Evolutionary conservation across 2,113 vertebrate genomes (phyloP).

Genomic region (Nestor notabilis): DNA sequence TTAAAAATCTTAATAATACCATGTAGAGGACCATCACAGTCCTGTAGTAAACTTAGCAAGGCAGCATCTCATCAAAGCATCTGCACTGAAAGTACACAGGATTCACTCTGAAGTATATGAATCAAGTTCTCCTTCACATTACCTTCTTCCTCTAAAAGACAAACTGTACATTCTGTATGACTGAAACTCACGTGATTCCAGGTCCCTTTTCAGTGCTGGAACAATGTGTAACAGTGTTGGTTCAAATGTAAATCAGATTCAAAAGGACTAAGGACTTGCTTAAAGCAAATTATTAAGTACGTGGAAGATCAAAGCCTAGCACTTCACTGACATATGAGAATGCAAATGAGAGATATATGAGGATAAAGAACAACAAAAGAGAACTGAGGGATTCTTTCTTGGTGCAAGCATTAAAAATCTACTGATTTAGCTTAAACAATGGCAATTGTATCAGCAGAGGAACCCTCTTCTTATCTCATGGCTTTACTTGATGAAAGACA

Average conservation of each 20-base stretch:
- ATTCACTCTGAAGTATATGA: neutral
- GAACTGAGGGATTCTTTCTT: neutral
- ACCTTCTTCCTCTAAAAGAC: neutral
- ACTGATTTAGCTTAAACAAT: neutral
- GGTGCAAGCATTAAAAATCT: neutral
- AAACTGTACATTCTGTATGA: neutral
- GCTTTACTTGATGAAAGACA: neutral
- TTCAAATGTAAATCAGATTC: constrained; percentile 2
- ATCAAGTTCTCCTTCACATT: neutral
- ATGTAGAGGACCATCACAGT: neutral
- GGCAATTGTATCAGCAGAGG: neutral
- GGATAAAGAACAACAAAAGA: constrained; percentile 15
- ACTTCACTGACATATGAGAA: neutral
- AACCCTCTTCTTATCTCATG: neutral
- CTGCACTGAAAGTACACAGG: neutral
- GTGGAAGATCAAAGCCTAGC: neutral
- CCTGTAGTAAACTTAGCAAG: neutral
- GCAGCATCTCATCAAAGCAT: neutral
- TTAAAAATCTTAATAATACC: neutral
- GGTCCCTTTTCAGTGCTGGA: neutral
- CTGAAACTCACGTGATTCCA: neutral
- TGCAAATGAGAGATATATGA: neutral
- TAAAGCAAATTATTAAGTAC: neutral
- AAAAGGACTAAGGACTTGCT: neutral
- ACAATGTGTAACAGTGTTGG: neutral